Base-by-base conservation (phyloP, 2,888 invertebrate species). In the Phrixothrix hirtus region DNA sequence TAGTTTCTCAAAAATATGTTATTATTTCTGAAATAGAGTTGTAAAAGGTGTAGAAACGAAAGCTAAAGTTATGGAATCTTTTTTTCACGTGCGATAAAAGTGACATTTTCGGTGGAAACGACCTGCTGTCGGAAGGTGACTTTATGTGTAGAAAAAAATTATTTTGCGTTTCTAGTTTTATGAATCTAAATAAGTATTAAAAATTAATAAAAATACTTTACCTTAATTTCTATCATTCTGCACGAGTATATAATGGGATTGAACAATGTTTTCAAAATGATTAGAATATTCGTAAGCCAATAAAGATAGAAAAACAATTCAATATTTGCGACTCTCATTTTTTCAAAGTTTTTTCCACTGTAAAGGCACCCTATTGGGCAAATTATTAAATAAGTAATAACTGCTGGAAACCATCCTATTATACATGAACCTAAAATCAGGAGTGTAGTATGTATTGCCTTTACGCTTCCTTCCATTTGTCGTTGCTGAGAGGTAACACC, bases 231-330 rank as follows among this genome's bases (percentile, higher is more conserved):
- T 46, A 81, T 78, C 80, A 86, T 83, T 42, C 86, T 72, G 3
- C 82, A 80, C 6, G 84, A 83, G 66, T 86, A 86, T 42, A 86
- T 84, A 55, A 85, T 81, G 0, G 85, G 83, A 70, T 86, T 84
- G 29, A 80, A 77, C 43, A 85, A 71, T 17, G 83, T 81, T 67
- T 86, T 86, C 57, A 83, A 71, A 37, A 86, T 81, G 31, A 85
- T 76, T 41, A 85, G 76, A 10, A 78, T 74, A 67, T 84, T 83
- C 10, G 57, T 53, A 9, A 56, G 16, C 54, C 59, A 61, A 2
- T 52, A 50, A 17, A 66, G 54, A 34, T 59, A 53, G 27, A 64
- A 64, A 16, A 57, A 55, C 14, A 55, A 15, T 25, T 55, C 45
- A 7, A 48, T 37, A 26, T 50, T 45, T 7, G 34, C 38, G 27